Evolutionary conservation across 2,888 invertebrate genomes (phyloP).

Genomic region (Lydus trimaculatus): DNA sequence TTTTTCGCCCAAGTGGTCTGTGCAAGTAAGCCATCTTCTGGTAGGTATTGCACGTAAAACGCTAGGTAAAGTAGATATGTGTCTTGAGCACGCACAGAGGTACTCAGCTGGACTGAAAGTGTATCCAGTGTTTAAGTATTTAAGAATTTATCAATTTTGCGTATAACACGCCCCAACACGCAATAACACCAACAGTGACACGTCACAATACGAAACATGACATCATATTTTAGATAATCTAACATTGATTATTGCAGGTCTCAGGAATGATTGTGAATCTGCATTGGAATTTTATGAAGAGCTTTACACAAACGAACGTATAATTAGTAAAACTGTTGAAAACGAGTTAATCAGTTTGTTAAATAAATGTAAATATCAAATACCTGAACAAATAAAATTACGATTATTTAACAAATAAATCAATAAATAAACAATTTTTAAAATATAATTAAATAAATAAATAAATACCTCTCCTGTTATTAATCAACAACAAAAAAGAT

Average conservation of each 20-base stretch:
- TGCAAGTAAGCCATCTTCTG: no score
- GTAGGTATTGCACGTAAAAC: no score
- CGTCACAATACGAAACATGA: background rate
- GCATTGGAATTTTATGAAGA: conserved; percentile 62
- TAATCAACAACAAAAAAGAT: background rate
- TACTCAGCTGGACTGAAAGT: no score
- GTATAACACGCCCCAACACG: no score
- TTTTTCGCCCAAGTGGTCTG: no score
- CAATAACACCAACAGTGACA: background rate
- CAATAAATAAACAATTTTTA: background rate
- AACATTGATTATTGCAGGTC: conserved; percentile 56
- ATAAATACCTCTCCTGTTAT: background rate
- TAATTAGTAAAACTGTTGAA: conserved; percentile 60
- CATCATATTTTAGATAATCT: no score
- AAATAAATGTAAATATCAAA: conserved; percentile 35
- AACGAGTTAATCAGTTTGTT: conserved; percentile 33
- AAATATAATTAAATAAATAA: background rate
- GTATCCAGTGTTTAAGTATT: no score
- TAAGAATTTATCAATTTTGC: no score
- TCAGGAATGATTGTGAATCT: conserved; percentile 60
- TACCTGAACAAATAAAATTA: conserved; percentile 24
- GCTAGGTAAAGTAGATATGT: no score
- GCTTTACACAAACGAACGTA: conserved; percentile 61
- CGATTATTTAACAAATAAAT: background rate
- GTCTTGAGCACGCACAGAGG: no score